phyloP scores from a whole-genome alignment of 1,140 invertebrate species.

The Saccostrea cuccullata region DNA sequence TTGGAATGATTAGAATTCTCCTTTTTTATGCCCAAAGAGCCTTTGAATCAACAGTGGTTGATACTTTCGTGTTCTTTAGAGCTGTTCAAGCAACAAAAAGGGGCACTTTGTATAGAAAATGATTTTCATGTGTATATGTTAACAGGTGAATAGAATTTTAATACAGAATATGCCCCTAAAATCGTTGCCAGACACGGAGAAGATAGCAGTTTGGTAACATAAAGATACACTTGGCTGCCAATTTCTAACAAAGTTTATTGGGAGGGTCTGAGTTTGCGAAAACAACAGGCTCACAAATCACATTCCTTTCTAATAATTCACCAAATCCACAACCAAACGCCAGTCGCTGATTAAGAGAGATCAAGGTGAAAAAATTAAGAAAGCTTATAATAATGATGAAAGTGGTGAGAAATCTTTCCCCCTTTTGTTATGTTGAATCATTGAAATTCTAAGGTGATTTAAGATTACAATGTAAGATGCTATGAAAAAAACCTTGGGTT shows the following conservation, averaged over 20 bases:
- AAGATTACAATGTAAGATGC: background rate
- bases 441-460: background rate
- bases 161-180: conserved; percentile 16
- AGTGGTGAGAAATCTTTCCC: background rate
- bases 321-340: background rate
- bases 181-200: background rate
- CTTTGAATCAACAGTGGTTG: background rate
- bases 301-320: conserved; percentile 32
- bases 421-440: too few species aligned
- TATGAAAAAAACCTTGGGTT: background rate
- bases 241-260: conserved; percentile 22
- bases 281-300: conserved; percentile 20
- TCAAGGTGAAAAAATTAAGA: background rate
- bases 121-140: conserved; percentile 13
- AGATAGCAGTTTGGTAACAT: conserved; percentile 20
- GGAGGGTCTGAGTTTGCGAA: conserved; percentile 22
- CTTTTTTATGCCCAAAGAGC: background rate
- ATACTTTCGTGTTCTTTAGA: background rate
- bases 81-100: background rate
- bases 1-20: background rate
- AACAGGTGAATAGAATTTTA: conserved; percentile 6
- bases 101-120: background rate
- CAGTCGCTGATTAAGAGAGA: background rate
- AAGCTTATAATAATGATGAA: background rate
- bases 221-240: conserved; percentile 34